Evolutionary conservation across 2,113 vertebrate species (phyloP), one percentile per base, ranked within the genome.

Genomic region (Zapornia atra): DNA sequence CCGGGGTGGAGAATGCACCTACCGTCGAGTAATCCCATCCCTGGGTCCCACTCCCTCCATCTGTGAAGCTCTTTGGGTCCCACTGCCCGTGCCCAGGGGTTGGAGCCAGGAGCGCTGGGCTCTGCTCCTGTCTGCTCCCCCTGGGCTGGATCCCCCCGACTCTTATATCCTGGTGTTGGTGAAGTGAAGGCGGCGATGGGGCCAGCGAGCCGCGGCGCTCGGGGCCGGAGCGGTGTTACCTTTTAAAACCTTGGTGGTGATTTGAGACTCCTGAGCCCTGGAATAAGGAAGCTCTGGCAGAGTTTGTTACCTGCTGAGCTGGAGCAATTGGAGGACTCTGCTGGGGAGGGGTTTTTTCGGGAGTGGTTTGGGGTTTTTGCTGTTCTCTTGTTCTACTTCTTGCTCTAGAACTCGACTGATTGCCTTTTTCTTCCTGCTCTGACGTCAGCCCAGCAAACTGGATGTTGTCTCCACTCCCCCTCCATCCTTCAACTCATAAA

Each of bases 371-470:
- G 44, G 44, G 44, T 46, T 46, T 83, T 36, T 36, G 7, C 54
- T 51, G 31, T 71, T 66, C 75, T 82, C 70, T 64, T 73, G 79
- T 60, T 85, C 78, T 77, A 82, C 77, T 82, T 59, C 82, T 94
- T 95, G 73, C 90, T 96, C 96, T 92, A 90, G 73, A 90, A 93
- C 90, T 83, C 57, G 36, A 38, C 87, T 36, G 9, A 7, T 50
- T 22, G 11, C 48, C 48, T 4, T 28, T 50, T n/a, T 69, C 77
- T 33, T 46, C 59, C 57, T 24, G 2, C 20, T 59, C 81, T 66
- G 64, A 64, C 72, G 68, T 72, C 82, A 70, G 34, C 60, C 29
- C 68, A 54, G 56, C 28, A 93, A 94, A 86, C 69, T 83, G 92
- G 48, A 88, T 91, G 83, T 81, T 88, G n/a, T 86, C 68, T 86